phyloP scores from a whole-genome alignment of 2,113 vertebrate species.

The Monopterus albus region DNA sequence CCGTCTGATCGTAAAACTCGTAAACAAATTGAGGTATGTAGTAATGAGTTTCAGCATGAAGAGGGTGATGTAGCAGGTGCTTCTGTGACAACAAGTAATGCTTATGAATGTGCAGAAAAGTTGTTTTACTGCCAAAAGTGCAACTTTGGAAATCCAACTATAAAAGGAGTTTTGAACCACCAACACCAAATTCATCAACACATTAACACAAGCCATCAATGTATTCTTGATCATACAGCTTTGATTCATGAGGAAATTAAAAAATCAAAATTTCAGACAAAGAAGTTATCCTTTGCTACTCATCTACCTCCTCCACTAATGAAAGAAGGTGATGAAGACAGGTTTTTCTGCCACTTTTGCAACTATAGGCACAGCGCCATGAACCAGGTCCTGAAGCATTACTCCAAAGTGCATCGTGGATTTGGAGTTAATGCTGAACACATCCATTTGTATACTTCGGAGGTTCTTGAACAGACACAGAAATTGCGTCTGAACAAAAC shows the following conservation, averaged over 20 bases:
- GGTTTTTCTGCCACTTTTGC: constrained; percentile 70
- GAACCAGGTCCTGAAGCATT: constrained; percentile 29
- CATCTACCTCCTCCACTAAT: constrained; percentile 63
- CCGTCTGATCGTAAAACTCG: background rate
- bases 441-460: constrained; percentile 31
- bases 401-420: constrained; percentile 23
- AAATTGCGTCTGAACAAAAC: background rate
- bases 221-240: constrained; percentile 44
- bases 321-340: background rate
- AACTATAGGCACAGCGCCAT: constrained; percentile 44
- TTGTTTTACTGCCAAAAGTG: constrained; percentile 70
- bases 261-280: constrained; percentile 20
- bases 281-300: background rate
- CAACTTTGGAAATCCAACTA: constrained; percentile 58
- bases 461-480: background rate
- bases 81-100: fast-evolving
- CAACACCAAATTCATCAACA: constrained; percentile 39
- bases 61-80: background rate
- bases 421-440: background rate
- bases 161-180: constrained; percentile 56
- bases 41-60: background rate
- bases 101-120: constrained; percentile 28
- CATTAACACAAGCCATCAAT: fast-evolving
- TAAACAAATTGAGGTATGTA: background rate
- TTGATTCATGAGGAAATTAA: constrained; percentile 30